Evolutionary conservation across 1,140 invertebrate genomes (phyloP), one percentile per base, ranked within the genome.

Genomic region (Oreohelix idahoensis): DNA sequence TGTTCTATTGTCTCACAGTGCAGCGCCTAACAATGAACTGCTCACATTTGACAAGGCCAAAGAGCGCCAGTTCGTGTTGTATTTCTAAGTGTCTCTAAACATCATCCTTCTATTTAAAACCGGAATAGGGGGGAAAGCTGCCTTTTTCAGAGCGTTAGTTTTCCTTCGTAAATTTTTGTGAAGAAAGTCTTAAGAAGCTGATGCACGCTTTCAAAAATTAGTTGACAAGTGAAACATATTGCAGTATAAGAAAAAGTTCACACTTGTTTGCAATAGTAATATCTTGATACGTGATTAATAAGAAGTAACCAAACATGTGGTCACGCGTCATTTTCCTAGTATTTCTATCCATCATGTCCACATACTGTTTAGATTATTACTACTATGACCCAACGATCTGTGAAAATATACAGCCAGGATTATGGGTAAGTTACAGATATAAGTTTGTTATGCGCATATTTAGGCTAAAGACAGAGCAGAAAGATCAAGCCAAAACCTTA

Each of bases 401-500:
- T 81, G 76, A 77, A 17, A 84, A 84, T 39, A 69, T 86, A 0
- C 85, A 88, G 58, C 84, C 87, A n/a, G 85, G 87, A 39, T 66
- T 85, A 36, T 88, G 85, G 87, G 87, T 86, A 39, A 83, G 84
- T 58, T 23, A 58, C 53, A 58, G 53, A 45, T 8, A 45, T 15
- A 45, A n/a, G n/a, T n/a, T n/a, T n/a, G n/a, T n/a, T n/a, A n/a
- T n/a, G n/a, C n/a, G n/a, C n/a, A n/a, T n/a, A n/a, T n/a, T n/a
- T n/a, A n/a, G n/a, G n/a, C n/a, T n/a, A n/a, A n/a, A n/a, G n/a
- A n/a, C n/a, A n/a, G n/a, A n/a, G n/a, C n/a, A n/a, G n/a, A n/a
- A n/a, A n/a, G n/a, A n/a, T n/a, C n/a, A n/a, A n/a, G n/a, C n/a
- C n/a, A n/a, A n/a, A n/a, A n/a, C n/a, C n/a, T n/a, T n/a, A n/a